Evolutionary conservation across 2,797 vertebrate species (phyloP).

Genomic region (Merluccius polli): DNA sequence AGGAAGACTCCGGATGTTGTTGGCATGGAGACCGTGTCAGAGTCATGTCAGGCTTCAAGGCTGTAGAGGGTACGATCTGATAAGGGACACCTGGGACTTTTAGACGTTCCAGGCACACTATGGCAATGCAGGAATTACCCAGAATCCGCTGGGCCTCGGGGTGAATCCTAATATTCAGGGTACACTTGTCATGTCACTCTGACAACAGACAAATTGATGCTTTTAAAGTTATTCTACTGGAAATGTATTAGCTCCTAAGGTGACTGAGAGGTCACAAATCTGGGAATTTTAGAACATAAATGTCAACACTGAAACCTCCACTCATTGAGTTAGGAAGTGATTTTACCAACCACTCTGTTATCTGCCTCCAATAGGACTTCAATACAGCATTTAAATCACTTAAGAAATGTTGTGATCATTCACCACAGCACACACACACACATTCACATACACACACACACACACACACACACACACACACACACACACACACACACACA

Average conservation of each 20-base stretch:
- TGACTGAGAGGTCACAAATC: neutral
- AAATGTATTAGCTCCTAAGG: neutral
- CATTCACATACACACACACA: neutral
- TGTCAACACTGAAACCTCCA: neutral
- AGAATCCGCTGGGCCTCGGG: constrained; percentile 63
- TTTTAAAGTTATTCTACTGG: neutral
- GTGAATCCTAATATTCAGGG: constrained; percentile 41
- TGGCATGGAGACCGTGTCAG: constrained; percentile 36
- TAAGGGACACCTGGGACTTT: constrained; percentile 71
- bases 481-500: neutral
- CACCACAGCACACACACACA: neutral
- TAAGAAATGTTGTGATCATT: neutral
- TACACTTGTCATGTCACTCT: neutral
- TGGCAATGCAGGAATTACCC: constrained; percentile 76
- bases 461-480: constrained; percentile 1
- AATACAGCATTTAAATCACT: neutral
- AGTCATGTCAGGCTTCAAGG: constrained; percentile 56
- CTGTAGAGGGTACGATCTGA: constrained; percentile 42
- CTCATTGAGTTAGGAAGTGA: too few species aligned
- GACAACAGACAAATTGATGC: neutral
- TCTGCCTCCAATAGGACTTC: neutral
- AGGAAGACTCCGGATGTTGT: neutral
- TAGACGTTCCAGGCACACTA: constrained; percentile 84
- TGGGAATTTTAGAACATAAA: neutral
- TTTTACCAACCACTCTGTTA: too few species aligned